Base-by-base conservation (phyloP, 2,797 vertebrate genomes). In the Alca torda region DNA sequence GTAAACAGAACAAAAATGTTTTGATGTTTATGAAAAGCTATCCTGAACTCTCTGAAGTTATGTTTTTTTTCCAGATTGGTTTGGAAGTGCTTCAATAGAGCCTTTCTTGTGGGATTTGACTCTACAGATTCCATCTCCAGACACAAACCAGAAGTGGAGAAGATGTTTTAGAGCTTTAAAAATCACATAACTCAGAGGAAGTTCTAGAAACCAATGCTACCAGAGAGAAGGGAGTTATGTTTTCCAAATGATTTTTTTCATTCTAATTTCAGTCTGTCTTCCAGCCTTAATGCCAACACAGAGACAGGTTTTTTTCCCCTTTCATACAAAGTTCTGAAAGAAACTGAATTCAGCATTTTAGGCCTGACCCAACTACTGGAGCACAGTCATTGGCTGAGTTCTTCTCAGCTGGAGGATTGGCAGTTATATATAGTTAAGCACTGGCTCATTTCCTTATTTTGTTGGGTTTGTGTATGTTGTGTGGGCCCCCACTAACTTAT, bases 81-180 rank as follows among this genome's bases (percentile, higher is more conserved):
- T 92, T 95, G 91, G 94, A 97, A 95, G 25, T 72, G 25, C 31
- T 95, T 97, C 89, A 96, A 86, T 73, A 94, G 10, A 84, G 18
- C 24, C 17, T 95, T 95, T 95, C 77, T 95, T 96, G 94, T 95
- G 93, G 93, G 82, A 87, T 95, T 95, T 91, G 45, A 74, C 59
- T 94, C 77, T 69, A 90, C 25, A 65, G 56, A 88, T 90, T 93
- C 83, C 70, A 53, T 82, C 77, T 82, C 80, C 80, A 94, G 80
- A 79, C 70, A 84, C 13, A 90, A 95, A 91, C 37, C 91, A 94
- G 87, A 92, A 93, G 61, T 76, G 43, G 33, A 41, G 69, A 91
- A 86, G 89, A 86, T 76, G 35, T 79, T 90, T 94, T 51, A 91
- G 65, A 91, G 69, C 21, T 84, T 91, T 91, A 59, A 88, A 91